Evolutionary conservation across 2,113 vertebrate genomes (phyloP), one percentile per base, ranked within the genome.

Genomic region (Mormoops blainvillei): DNA sequence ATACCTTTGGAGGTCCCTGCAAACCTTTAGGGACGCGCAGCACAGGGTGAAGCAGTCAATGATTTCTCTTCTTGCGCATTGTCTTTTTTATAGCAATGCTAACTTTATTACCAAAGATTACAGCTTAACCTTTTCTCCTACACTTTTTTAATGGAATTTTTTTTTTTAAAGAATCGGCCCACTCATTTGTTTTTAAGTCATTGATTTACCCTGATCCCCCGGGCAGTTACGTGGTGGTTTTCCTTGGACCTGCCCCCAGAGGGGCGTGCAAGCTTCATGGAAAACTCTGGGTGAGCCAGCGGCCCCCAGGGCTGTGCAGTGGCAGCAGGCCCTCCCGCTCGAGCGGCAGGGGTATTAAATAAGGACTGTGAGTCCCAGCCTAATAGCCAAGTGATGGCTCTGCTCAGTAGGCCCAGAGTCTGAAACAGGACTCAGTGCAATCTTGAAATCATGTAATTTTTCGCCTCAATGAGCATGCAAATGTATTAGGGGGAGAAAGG

Each of bases 361-460:
- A 85, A 19, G 82, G 77, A 94, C 43, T 3, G 13, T 82, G 91
- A 7, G 7, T 52, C 61, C 2, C 4, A 80, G 92, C 61, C 95
- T 98, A 97, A 98, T 89, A 98, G 98, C 86, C 38, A 78, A 97
- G 94, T 83, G 92, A 98, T 65, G 74, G 97, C 56, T 28, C 74
- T 22, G 31, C 97, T 98, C 97, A 98, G 97, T 89, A 98, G 97
- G 95, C 95, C 94, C 93, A 1, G 0, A 12, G 97, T 96, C 98
- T 31, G 22, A 98, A 97, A 94, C 94, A 10, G 0, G 93, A 97
- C 96, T 65, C 97, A 38, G 97, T 16, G 36, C 12, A 97, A 98
- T 97, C 98, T 97, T 61, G 93, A 97, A 98, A 98, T 98, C 76
- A 14, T 98, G 98, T 98, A 98, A 98, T 98, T 98, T 98, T 98